Evolutionary conservation across 2,888 invertebrate species (phyloP).

Genomic region (Scrobipalpa atriplicella): DNA sequence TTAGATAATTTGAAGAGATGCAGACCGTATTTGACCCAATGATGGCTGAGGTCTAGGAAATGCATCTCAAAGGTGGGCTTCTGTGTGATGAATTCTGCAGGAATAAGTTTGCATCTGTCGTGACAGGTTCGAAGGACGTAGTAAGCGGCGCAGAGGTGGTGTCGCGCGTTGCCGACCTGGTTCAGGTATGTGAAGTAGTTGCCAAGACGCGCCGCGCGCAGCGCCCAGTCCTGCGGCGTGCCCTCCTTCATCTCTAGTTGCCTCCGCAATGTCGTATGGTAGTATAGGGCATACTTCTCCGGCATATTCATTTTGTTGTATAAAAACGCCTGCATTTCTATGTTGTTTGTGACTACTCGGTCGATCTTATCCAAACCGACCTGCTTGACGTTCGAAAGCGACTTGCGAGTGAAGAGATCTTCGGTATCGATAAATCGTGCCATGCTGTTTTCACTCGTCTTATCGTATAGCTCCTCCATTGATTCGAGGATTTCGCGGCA

Average conservation of each 20-base stretch:
- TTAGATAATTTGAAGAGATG: constrained; percentile 82
- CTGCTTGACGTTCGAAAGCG: constrained; percentile 55
- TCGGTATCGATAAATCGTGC: constrained; percentile 75
- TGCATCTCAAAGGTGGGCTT: constrained; percentile 71
- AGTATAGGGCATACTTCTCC: constrained; percentile 78
- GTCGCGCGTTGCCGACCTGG: constrained; percentile 78
- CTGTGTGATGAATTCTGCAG: constrained; percentile 68
- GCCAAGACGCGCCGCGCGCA: constrained; percentile 79
- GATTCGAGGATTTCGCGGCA: constrained; percentile 78
- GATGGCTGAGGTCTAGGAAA: constrained; percentile 79
- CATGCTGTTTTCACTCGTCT: constrained; percentile 57
- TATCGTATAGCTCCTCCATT: constrained; percentile 72
- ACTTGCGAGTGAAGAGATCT: constrained; percentile 75
- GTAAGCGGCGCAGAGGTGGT: constrained; percentile 85
- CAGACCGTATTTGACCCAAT: constrained; percentile 84
- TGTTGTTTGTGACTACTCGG: constrained; percentile 83
- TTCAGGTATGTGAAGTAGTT: constrained; percentile 76
- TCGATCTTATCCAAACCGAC: constrained; percentile 79
- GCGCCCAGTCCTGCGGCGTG: constrained; percentile 82
- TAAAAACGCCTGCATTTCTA: constrained; percentile 84
- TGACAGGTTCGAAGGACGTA: constrained; percentile 81
- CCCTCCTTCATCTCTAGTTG: constrained; percentile 82
- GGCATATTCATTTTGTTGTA: constrained; percentile 81
- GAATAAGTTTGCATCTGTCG: constrained; percentile 73
- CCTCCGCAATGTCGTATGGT: constrained; percentile 81